Base-by-base conservation (phyloP, 2,113 vertebrate species). In the Colaptes auratus region DNA sequence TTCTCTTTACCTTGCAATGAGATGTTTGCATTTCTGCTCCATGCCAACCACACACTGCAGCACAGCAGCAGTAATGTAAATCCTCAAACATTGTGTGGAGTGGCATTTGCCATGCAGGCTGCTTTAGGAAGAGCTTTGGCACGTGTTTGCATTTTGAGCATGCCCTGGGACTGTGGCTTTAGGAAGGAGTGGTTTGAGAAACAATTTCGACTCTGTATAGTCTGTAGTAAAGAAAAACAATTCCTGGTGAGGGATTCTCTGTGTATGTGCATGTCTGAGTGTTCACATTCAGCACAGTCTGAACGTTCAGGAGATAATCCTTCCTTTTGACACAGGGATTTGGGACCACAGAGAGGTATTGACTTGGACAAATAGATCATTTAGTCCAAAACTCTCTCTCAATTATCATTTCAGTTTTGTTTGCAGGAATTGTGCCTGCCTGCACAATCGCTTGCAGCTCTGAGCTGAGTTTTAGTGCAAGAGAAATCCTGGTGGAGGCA, bases 21-120 rank as follows among this genome's bases (percentile, higher is more conserved):
- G 48, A 16, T 0, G 0, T 8, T 8, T 10, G 5, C 10, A 6
- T 24, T 64, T 55, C 15, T 53, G 46, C 3, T 3, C 0, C 7
- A 9, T n/a, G 17, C 48, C 71, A 52, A 39, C 56, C 39, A 15
- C 61, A 87, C 10, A 8, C 18, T 44, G 33, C 55, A 55, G 3
- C 28, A 3, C 36, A 48, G 7, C n/a, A 44, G 6, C 3, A 0
- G 14, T 7, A 12, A 33, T 8, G 7, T 2, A 42, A 63, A 12
- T 50, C 42, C 69, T 24, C 17, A 17, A 13, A 16, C 2, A 1
- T 33, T 44, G 11, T 42, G 17, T 75, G 64, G 36, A 53, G 2
- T 1, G 35, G 4, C 9, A 30, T 17, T 44, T 87, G 28, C 31
- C 25, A 2, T 33, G 48, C 23, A 25, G 35, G 16, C 6, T 25